Evolutionary conservation across 2,797 vertebrate genomes (phyloP).

Genomic region (Schizopygopsis malacanthus): DNA sequence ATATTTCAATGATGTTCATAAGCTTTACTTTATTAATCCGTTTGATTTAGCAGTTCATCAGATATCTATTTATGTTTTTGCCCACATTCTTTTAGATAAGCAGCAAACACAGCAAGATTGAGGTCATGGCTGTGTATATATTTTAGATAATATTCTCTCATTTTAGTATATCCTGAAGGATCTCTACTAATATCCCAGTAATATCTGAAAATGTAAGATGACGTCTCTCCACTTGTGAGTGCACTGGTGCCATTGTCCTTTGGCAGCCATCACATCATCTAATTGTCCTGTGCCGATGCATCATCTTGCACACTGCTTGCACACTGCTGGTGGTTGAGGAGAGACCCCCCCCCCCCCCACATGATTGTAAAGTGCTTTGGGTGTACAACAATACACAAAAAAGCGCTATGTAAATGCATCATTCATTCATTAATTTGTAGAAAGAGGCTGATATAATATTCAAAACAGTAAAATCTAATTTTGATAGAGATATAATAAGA

Average conservation of each 20-base stretch:
- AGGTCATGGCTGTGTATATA: not conserved
- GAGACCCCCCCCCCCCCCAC: too few relatives aligned
- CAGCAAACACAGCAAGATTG: not conserved
- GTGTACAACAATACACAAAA: too few relatives aligned
- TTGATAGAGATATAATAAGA: not conserved
- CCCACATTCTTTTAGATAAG: not conserved
- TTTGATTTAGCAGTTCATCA: not conserved
- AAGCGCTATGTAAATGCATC: too few relatives aligned
- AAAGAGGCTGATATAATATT: not conserved
- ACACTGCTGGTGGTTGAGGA: too few relatives aligned
- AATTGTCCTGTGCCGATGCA: too few relatives aligned
- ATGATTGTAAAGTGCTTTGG: too few relatives aligned
- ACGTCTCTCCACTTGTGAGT: not conserved
- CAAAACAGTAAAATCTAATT: not conserved
- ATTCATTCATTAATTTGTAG: too few relatives aligned
- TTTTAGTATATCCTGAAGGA: not conserved
- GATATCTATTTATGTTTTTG: not conserved
- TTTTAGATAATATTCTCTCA: not conserved
- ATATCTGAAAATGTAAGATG: not conserved
- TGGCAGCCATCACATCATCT: too few relatives aligned
- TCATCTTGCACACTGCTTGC: too few relatives aligned
- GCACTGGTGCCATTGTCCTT: too few relatives aligned
- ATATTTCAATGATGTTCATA: not conserved
- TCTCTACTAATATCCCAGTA: not conserved
- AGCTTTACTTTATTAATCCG: not conserved